Conservation (phyloP, 2,113 vertebrate genomes). For the Takifugu bimaculatus region DNA sequence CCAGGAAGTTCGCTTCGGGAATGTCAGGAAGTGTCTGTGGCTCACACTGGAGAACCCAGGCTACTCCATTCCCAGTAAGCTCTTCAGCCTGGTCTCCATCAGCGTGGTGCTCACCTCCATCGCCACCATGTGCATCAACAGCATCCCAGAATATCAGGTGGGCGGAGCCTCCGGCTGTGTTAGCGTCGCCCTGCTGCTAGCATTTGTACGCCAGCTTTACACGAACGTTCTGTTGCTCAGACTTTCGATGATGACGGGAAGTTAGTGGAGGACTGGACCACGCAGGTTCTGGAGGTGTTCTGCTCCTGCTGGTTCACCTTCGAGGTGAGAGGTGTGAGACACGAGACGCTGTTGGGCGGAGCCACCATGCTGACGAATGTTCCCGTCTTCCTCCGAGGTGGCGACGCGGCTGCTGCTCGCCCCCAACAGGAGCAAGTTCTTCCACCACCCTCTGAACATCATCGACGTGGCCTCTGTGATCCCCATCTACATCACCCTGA, state of each 20-base stretch:
- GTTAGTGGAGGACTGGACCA: slow-evolving; percentile 77
- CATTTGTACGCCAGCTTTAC: not conserved
- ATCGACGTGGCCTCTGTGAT: slow-evolving; percentile 91
- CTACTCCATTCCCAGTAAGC: slow-evolving; percentile 94
- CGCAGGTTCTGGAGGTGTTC: slow-evolving; percentile 87
- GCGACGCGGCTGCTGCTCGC: slow-evolving; percentile 87
- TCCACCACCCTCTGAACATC: slow-evolving; percentile 89
- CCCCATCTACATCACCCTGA: slow-evolving; percentile 91
- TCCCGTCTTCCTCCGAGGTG: slow-evolving; percentile 74
- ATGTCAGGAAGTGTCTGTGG: slow-evolving; percentile 87
- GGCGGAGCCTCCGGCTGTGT: not conserved
- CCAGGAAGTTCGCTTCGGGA: slow-evolving; percentile 81
- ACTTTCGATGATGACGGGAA: slow-evolving; percentile 77
- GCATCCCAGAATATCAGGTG: slow-evolving; percentile 89
- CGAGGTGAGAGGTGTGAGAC: slow-evolving; percentile 64
- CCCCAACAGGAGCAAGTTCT: slow-evolving; percentile 89
- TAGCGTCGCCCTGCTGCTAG: too few relatives aligned
- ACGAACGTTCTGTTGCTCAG: slow-evolving; percentile 20
- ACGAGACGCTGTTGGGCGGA: not conserved
- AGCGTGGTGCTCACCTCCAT: slow-evolving; percentile 90
- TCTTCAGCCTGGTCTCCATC: slow-evolving; percentile 95
- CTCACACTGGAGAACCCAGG: slow-evolving; percentile 96
- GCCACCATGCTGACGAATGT: not conserved
- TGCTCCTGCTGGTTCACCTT: slow-evolving; percentile 98
- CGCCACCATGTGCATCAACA: slow-evolving; percentile 93